Evolutionary conservation across 2,888 invertebrate genomes (phyloP), one percentile per base, ranked within the genome.

Genomic region (Kryphioiulus occultus): DNA sequence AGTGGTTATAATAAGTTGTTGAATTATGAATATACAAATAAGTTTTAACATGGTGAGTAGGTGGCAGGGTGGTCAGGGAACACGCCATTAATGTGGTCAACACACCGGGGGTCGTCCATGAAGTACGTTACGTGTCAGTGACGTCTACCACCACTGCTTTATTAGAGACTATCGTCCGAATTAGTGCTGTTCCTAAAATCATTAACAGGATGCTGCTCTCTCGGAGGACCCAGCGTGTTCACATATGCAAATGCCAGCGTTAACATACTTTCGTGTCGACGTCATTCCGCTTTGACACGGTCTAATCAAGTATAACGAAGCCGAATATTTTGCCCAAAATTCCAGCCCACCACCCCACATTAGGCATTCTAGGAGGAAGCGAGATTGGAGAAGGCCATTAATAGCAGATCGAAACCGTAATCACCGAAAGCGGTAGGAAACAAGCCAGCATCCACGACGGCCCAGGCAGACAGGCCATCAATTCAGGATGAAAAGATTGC

Each of bases 401-500:
- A 78, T 78, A 78, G 78, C 78, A 78, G 78, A 78, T 78, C 78
- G 78, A 78, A 78, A 78, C 78, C 78, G 30, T 78, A 78, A 78
- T 78, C 78, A 78, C 78, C 78, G 78, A 78, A 78, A 30, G 78
- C 78, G 78, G 78, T 68, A 78, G 78, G 78, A 78, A 32, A 78
- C 78, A 30, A 15, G 78, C 68, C 68, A 68, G 68, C 68, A 59
- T 59, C n/a, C n/a, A 68, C 68, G n/a, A n/a, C 19, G 78, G 78
- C 12, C 30, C 78, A 5, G 30, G 78, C 78, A 78, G 78, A 78
- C 78, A 78, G 78, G 78, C 78, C 78, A 78, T 78, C 78, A 78
- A 78, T 78, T 32, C 78, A 78, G 78, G 78, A 78, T 78, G 78
- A 78, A 78, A 78, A 78, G 78, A 78, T 78, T 78, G 78, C 26